Evolutionary conservation across 2,113 vertebrate species (phyloP).

Genomic region (Atrichornis clamosus): DNA sequence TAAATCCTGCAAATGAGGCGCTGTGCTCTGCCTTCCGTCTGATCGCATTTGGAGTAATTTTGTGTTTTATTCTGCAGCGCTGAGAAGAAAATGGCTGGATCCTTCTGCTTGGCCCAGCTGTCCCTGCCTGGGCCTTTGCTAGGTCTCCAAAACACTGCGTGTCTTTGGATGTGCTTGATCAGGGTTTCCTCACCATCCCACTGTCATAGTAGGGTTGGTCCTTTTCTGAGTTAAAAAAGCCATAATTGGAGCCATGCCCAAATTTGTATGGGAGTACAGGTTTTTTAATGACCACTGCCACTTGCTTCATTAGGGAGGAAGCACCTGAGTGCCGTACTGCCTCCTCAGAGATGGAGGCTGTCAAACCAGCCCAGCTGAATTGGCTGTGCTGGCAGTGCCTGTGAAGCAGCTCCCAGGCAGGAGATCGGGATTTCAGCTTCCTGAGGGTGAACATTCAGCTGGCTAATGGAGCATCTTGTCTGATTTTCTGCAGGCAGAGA

Average conservation of each 20-base stretch:
- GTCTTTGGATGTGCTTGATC: neutral
- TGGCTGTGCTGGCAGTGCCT: neutral
- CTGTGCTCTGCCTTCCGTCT: neutral
- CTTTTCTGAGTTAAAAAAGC: neutral
- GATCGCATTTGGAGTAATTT: neutral
- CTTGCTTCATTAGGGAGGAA: neutral
- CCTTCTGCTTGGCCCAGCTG: neutral
- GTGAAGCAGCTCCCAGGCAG: neutral
- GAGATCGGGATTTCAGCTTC: neutral
- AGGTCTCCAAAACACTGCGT: fast-evolving
- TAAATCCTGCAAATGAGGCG: neutral
- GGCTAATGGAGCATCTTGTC: neutral
- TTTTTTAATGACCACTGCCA: neutral
- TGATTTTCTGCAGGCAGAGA: neutral
- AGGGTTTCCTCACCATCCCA: neutral
- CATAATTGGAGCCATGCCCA: neutral
- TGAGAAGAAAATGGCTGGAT: neutral
- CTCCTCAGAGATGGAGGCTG: neutral
- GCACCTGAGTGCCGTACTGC: neutral
- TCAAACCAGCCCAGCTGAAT: neutral
- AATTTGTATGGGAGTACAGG: neutral
- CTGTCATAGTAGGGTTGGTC: neutral
- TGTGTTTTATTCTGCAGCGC: neutral
- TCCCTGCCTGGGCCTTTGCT: neutral
- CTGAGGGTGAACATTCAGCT: neutral